Evolutionary conservation across 1,140 invertebrate genomes (phyloP).

Genomic region (Manduca sexta): DNA sequence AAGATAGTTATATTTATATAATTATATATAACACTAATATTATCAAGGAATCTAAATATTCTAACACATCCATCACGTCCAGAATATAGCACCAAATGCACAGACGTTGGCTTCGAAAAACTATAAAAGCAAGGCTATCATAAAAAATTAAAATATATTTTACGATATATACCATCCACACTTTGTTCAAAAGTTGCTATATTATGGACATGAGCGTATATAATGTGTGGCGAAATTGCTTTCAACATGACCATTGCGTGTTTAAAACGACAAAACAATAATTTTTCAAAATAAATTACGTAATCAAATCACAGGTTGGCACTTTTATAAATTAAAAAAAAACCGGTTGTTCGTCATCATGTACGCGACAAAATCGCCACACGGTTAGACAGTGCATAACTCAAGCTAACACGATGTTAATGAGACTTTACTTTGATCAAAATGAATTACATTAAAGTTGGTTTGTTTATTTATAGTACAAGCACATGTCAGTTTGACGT

Average conservation of each 20-base stretch:
- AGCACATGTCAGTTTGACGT: no score
- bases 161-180: neutral
- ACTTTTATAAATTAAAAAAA: slow-evolving; percentile 11
- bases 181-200: slow-evolving; percentile 12
- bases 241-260: slow-evolving; percentile 19
- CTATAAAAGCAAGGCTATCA: neutral
- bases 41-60: slow-evolving; percentile 52
- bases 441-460: no score
- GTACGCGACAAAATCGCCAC: slow-evolving; percentile 10
- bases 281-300: slow-evolving; percentile 6
- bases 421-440: neutral
- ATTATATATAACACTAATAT: slow-evolving; percentile 47
- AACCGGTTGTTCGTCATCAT: slow-evolving; percentile 7
- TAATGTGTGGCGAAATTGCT: neutral
- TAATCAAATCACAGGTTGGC: slow-evolving; percentile 13
- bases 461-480: no score
- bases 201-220: slow-evolving; percentile 12
- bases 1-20: slow-evolving; percentile 55
- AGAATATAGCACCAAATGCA: slow-evolving; percentile 22
- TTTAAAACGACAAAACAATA: slow-evolving; percentile 5
- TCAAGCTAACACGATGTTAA: slow-evolving; percentile 22
- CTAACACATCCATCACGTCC: slow-evolving; percentile 36
- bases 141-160: slow-evolving; percentile 19
- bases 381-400: slow-evolving; percentile 25
- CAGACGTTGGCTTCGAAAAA: neutral